phyloP scores from a whole-genome alignment of 2,888 invertebrate genomes.

The Eledona agricola region DNA sequence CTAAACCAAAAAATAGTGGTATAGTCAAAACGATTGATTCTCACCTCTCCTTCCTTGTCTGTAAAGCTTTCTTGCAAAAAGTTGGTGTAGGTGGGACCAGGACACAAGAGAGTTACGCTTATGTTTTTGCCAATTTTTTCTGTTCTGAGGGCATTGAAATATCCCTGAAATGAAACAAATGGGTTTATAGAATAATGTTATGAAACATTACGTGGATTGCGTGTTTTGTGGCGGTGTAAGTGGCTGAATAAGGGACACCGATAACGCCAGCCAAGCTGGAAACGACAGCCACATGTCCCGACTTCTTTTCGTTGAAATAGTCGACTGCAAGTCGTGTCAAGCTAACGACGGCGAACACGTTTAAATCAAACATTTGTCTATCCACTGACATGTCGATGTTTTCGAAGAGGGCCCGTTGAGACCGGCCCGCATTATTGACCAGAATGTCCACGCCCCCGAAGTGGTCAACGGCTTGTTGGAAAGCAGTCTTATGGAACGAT shows the following conservation, averaged over 20 bases:
- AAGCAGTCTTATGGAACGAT: slow-evolving; percentile 68
- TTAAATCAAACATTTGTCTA: slow-evolving; percentile 76
- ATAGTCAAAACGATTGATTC: slow-evolving; percentile 28
- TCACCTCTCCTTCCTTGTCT: slow-evolving; percentile 68
- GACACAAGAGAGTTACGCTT: slow-evolving; percentile 74
- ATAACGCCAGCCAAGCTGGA: slow-evolving; percentile 79
- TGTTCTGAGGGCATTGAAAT: slow-evolving; percentile 70
- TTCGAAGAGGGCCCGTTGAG: slow-evolving; percentile 79
- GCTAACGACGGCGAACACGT: slow-evolving; percentile 77
- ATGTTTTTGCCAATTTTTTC: slow-evolving; percentile 71
- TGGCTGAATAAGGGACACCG: slow-evolving; percentile 72
- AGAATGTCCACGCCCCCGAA: slow-evolving; percentile 80
- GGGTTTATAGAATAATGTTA: neutral
- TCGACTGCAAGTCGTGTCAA: slow-evolving; percentile 74
- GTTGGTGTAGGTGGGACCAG: slow-evolving; percentile 79
- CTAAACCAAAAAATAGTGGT: slow-evolving; percentile 48
- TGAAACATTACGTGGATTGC: slow-evolving; percentile 71
- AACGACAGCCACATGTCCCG: slow-evolving; percentile 78
- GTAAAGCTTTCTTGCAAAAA: slow-evolving; percentile 76
- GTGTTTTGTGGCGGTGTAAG: slow-evolving; percentile 79
- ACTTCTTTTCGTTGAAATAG: slow-evolving; percentile 68
- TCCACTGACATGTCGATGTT: slow-evolving; percentile 77
- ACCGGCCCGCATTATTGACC: slow-evolving; percentile 83
- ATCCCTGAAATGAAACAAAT: slow-evolving; percentile 67
- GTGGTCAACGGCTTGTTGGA: slow-evolving; percentile 70